phyloP scores from a whole-genome alignment of 2,888 invertebrate genomes.

The Netelia fuscicornis region DNA sequence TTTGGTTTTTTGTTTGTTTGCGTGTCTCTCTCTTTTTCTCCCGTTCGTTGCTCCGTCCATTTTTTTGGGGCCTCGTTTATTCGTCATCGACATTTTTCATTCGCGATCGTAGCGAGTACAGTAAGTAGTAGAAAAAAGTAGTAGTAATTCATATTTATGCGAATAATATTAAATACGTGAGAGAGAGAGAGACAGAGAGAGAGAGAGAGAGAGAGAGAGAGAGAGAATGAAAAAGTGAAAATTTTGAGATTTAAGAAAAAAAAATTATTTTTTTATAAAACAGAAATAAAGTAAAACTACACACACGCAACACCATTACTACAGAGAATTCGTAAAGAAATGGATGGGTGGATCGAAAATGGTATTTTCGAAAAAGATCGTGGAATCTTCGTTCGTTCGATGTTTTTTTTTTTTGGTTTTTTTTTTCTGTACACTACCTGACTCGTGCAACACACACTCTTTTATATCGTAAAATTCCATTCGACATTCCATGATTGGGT shows the following conservation, averaged over 20 bases:
- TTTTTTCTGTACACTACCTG: conserved; percentile 66
- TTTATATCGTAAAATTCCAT: conserved; percentile 51
- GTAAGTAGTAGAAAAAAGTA: conserved; percentile 39
- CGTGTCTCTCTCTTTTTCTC: conserved; percentile 63
- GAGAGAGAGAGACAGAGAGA: conserved; percentile 57
- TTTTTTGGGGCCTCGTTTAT: conserved; percentile 43
- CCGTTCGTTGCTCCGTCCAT: conserved; percentile 61
- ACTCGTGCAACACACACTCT: conserved; percentile 71
- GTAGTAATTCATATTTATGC: conserved; percentile 30
- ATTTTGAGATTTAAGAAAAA: conserved; percentile 45
- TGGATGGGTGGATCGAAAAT: conserved; percentile 58
- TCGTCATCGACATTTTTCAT: conserved; percentile 40
- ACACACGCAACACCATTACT: conserved; percentile 65
- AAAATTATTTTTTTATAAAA: conserved; percentile 20
- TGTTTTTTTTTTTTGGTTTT: conserved; percentile 33
- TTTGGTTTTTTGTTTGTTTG: background rate
- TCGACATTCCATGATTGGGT: conserved; percentile 32
- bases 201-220: conserved; percentile 25
- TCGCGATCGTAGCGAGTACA: too few species aligned
- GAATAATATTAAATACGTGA: conserved; percentile 43
- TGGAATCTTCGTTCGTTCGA: conserved; percentile 12
- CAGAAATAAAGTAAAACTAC: conserved; percentile 4
- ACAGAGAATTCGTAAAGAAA: conserved; percentile 61
- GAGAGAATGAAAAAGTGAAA: conserved; percentile 29
- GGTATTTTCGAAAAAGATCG: conserved; percentile 50